Conservation (phyloP, 2,113 vertebrate species). For the Pseudonaja textilis region DNA sequence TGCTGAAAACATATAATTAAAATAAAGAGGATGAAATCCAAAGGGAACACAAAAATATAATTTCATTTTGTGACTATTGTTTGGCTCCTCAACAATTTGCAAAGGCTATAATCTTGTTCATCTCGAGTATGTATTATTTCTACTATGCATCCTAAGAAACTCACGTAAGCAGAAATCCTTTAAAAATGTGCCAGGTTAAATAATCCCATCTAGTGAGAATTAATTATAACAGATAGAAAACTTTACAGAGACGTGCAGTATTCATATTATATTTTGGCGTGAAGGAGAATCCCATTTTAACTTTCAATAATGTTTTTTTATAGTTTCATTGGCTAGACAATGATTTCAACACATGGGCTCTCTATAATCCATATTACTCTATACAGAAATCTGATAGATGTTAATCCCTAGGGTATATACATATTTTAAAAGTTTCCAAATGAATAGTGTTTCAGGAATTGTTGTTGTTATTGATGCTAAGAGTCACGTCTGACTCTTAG, state of each 20-base stretch:
- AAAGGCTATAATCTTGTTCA: conserved; percentile 48
- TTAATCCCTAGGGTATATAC: background rate
- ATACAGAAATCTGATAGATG: background rate
- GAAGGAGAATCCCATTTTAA: conserved; percentile 12
- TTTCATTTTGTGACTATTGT: conserved; percentile 44
- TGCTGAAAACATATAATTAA: conserved; percentile 60
- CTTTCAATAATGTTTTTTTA: background rate
- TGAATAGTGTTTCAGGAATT: background rate
- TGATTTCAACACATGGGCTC: background rate
- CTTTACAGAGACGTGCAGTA: conserved; percentile 26
- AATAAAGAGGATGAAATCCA: conserved; percentile 45
- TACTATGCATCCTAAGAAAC: conserved; percentile 39
- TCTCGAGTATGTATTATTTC: conserved; percentile 42
- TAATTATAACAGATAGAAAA: conserved; percentile 39
- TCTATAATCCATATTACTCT: background rate
- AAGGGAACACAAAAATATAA: conserved; percentile 49
- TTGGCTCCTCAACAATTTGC: conserved; percentile 39
- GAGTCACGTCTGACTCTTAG: background rate
- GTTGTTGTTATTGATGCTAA: background rate
- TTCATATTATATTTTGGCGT: conserved; percentile 6
- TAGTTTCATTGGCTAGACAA: background rate
- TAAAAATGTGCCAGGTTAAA: conserved; percentile 56
- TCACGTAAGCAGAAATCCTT: conserved; percentile 36
- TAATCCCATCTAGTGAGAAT: conserved; percentile 34
- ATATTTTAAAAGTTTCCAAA: background rate